Base-by-base conservation (phyloP, 2,888 invertebrate species). In the Erannis defoliaria region DNA sequence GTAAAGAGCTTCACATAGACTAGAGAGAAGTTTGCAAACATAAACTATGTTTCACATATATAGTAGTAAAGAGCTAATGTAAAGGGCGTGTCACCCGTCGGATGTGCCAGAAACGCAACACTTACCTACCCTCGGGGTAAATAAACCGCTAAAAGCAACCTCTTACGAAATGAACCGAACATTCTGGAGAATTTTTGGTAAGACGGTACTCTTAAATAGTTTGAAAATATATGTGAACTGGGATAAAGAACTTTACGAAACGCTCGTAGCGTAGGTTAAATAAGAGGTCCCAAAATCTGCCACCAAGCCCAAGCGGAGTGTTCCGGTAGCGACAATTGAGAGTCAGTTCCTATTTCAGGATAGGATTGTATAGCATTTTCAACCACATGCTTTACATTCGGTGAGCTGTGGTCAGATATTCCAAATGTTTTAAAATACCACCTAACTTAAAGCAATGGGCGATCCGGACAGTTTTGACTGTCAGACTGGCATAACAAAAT, bases 21-120 rank as follows among this genome's bases (percentile, higher is more conserved):
- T 23, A 31, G n/a, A 8, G n/a, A 48, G 8, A 21, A 35, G 8
- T 16, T 38, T 14, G 18, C 38, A 26, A 38, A 38, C 16, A 50
- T 50, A 50, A 31, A 37, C 35, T 35, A 31, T 55, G 10, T 31
- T 23, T 37, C 23, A 31, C 48, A 5, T 38, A 5, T 38, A 43
- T 26, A 50, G 35, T 23, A 54, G 53, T 54, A 23, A 61, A 46
- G 62, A 69, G 74, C 76, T 80, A 79, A 80, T 80, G 78, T 74
- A 76, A 69, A 75, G 79, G 81, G 80, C 81, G 78, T 81, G 78
- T 78, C 78, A 55, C 65, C 23, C 71, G 72, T 71, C 80, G 81
- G 79, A 79, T 73, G 71, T 68, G 66, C 67, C 62, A 67, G 70
- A 71, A 77, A 77, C 72, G 76, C 72, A 73, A 78, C 75, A 75